Base-by-base conservation (phyloP, 2,888 invertebrate genomes). In the Helicoverpa assulta region DNA sequence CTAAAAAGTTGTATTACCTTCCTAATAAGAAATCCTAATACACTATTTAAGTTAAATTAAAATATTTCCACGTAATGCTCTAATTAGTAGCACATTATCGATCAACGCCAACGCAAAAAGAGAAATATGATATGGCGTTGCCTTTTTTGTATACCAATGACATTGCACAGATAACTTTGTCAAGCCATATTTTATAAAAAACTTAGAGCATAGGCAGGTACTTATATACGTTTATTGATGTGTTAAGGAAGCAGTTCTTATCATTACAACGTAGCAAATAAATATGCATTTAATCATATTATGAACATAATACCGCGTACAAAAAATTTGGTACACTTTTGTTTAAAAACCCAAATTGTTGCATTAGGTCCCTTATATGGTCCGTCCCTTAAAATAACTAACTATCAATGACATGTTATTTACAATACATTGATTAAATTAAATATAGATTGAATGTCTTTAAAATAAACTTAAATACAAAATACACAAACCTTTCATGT, bases 111-210 rank as follows among this genome's bases (percentile, higher is more conserved):
- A 47, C 29, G 51, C 52, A 62, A 64, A 66, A 66, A 61, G 10
- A 29, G 8, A 54, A 40, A 62, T 62, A 56, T 40, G 1, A 61
- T 43, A 19, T 12, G 2, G 37, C 51, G 14, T 53, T 57, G 18
- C 18, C 52, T 67, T 67, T 70, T 67, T 50, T 8, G 53, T 26
- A 43, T 8, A 26, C 16, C 19, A 29, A 43, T 80, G 70, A 67
- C 66, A 64, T 80, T 61, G 60, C 62, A 62, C 16, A 37, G 43
- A 73, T 51, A 54, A 21, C 33, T 76, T 18, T 51, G 33, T 26
- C 4, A 2, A 14, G 3, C 0, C 5, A 14, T 26, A 8, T 26
- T 1, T 26, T 10, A 21, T 57, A 40, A 10, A 8, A 10, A 37
- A 2, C 2, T 54, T 8, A 14, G 18, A 29, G 19, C 1, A 0